phyloP scores from a whole-genome alignment of 2,888 invertebrate genomes.

The Hirtodrosophila confusa region DNA sequence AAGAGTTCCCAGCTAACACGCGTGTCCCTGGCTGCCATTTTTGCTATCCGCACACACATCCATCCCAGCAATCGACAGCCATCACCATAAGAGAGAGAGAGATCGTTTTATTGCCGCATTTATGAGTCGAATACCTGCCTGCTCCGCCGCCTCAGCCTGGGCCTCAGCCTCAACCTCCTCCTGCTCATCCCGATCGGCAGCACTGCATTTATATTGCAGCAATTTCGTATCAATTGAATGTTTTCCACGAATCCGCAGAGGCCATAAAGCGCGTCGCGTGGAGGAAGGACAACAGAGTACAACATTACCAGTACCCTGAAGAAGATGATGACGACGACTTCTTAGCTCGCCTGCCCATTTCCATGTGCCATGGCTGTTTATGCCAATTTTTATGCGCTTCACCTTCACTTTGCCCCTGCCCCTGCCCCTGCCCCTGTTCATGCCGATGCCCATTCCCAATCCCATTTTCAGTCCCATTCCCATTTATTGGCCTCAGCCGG shows the following conservation, averaged over 20 bases:
- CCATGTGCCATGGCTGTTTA: conserved; percentile 44
- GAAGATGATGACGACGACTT: conserved; percentile 25
- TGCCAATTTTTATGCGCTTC: conserved; percentile 72
- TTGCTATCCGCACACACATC: conserved; percentile 12
- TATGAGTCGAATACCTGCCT: conserved; percentile 52
- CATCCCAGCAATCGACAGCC: conserved; percentile 2
- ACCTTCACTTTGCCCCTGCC: conserved; percentile 66
- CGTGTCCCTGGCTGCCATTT: conserved; percentile 66
- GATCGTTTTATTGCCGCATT: conserved; percentile 65
- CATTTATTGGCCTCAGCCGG: conserved; percentile 65
- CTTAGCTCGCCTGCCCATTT: conserved; percentile 33
- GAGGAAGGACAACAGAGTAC: conserved; percentile 43
- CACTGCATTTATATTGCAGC: conserved; percentile 78
- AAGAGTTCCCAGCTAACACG: conserved; percentile 33
- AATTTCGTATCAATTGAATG: conserved; percentile 78
- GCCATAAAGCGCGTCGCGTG: conserved; percentile 77
- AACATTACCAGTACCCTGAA: conserved; percentile 26
- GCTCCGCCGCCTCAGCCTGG: conserved; percentile 2
- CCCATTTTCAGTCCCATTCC: conserved; percentile 25
- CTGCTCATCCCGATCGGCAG: conserved; percentile 67
- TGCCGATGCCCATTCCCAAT: conserved; percentile 12
- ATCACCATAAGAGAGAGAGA: conserved; percentile 27
- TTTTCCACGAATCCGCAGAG: conserved; percentile 69
- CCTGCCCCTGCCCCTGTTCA: conserved; percentile 6
- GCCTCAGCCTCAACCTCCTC: neutral